A percentile compares a stretch with the other conserved stretches of the same genome.
phyloP scores from a whole-genome alignment of 2,888 invertebrate species.

The Chaitophorus viminalis region DNA sequence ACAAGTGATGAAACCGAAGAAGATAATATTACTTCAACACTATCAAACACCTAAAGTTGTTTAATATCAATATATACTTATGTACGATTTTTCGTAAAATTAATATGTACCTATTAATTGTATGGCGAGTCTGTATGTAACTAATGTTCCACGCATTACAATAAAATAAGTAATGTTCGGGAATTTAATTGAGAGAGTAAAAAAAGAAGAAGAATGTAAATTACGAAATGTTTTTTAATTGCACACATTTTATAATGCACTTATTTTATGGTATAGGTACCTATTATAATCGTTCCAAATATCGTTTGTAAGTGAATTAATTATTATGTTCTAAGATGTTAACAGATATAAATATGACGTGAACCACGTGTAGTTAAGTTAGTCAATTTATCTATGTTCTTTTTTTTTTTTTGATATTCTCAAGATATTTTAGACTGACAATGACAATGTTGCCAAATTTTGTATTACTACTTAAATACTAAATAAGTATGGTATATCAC shows the following conservation, averaged over 20 bases:
- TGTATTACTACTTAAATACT: conserved; percentile 22
- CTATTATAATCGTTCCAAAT: background rate
- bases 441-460: conserved; percentile 51
- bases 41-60: conserved; percentile 14
- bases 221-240: conserved; percentile 22
- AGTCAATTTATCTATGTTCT: conserved; percentile 1
- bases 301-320: background rate
- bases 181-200: background rate
- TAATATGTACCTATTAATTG: background rate
- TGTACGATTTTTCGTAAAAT: background rate
- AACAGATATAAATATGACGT: background rate
- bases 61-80: background rate
- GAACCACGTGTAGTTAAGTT: background rate
- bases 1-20: conserved; percentile 70
- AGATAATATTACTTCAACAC: conserved; percentile 66
- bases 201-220: background rate
- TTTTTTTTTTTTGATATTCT: background rate
- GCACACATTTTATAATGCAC: conserved; percentile 29
- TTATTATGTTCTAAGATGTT: conserved; percentile 4
- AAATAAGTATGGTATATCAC: background rate
- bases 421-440: conserved; percentile 42
- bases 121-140: background rate
- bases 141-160: conserved; percentile 22
- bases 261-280: conserved; percentile 12
- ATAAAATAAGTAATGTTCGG: conserved; percentile 7